phyloP scores from a whole-genome alignment of 2,797 vertebrate genomes.

The Alosa sapidissima region DNA sequence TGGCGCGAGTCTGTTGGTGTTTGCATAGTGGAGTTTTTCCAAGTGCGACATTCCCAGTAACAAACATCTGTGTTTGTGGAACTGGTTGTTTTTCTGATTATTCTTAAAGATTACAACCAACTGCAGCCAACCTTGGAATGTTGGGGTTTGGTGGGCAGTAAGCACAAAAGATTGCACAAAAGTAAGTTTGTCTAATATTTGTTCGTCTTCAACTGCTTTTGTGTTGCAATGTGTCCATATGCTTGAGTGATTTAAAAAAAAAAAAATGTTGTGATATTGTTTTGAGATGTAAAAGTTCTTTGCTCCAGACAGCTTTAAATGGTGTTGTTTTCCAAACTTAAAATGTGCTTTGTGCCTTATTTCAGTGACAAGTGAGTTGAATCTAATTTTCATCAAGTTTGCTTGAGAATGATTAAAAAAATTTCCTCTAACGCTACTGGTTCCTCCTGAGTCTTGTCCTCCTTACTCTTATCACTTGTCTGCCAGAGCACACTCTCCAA shows the following conservation, averaged over 20 bases:
- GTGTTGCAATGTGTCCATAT: background rate
- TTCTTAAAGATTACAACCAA: no score
- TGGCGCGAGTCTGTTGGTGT: no score
- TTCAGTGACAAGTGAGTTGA: background rate
- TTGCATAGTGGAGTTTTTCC: no score
- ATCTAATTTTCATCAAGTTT: background rate
- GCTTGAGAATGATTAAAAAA: background rate
- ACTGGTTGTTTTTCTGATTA: no score
- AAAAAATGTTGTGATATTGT: no score
- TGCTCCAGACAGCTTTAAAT: background rate
- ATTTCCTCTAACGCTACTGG: background rate
- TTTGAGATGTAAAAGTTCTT: background rate
- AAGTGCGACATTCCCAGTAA: no score
- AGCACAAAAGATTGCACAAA: background rate
- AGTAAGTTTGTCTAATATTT: background rate
- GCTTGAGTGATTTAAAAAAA: background rate
- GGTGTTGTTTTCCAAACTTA: background rate
- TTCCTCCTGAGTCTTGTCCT: background rate
- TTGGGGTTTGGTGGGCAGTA: no score
- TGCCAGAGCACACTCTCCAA: background rate
- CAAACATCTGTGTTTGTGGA: no score
- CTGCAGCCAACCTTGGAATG: no score
- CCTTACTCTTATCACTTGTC: background rate
- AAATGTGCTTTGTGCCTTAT: background rate
- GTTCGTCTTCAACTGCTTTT: background rate